phyloP scores from a whole-genome alignment of 2,113 vertebrate genomes.

The Mandrillus leucophaeus region DNA sequence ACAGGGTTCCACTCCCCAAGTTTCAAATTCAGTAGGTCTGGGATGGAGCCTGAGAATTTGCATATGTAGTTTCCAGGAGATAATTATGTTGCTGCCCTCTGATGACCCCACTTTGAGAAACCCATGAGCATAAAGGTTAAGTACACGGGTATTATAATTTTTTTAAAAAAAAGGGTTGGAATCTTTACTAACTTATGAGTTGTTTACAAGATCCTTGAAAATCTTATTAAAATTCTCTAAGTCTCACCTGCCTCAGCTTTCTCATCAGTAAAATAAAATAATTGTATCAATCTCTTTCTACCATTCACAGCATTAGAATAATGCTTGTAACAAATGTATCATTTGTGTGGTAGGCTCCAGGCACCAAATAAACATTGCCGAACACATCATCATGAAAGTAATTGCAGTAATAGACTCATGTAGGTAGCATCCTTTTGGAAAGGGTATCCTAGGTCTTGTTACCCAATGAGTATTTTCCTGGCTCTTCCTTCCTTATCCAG shows the following conservation, averaged over 20 bases:
- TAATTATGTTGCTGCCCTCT: not conserved
- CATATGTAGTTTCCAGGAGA: not conserved
- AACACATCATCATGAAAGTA: not conserved
- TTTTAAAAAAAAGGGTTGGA: not conserved
- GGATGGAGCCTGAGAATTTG: not conserved
- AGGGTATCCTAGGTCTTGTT: not conserved
- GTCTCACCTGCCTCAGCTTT: not conserved
- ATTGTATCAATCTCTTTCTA: not conserved
- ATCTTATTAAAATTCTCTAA: not conserved
- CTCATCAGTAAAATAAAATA: not conserved
- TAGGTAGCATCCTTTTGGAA: not conserved
- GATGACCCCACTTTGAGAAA: not conserved
- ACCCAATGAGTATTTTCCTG: not conserved
- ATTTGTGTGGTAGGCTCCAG: not conserved
- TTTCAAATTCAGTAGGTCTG: not conserved
- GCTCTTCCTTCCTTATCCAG: not conserved
- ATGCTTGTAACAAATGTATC: not conserved
- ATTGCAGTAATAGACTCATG: not conserved
- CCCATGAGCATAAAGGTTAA: not conserved
- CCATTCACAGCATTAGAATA: not conserved
- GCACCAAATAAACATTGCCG: not conserved
- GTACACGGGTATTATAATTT: not conserved
- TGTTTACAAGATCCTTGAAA: not conserved
- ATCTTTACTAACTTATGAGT: not conserved
- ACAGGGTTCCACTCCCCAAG: accelerated